Conservation (phyloP, 2,888 invertebrate genomes). For the Agrotis exclamationis region DNA sequence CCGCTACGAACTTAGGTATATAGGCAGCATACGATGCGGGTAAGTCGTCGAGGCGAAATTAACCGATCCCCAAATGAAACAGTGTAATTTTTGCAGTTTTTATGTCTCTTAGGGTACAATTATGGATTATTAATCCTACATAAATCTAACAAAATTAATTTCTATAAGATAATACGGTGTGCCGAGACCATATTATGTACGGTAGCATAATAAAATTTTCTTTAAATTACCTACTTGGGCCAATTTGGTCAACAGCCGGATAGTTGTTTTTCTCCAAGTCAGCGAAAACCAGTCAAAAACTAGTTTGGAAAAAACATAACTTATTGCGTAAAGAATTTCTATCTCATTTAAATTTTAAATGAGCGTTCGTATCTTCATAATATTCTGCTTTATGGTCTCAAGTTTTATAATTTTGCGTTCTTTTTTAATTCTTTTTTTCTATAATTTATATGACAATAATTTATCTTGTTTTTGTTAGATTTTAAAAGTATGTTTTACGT, state of each 20-base stretch:
- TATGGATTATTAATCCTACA: too few species aligned
- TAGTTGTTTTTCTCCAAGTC: neutral
- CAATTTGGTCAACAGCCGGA: neutral
- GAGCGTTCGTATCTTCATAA: slow-evolving; percentile 20
- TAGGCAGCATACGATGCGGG: too few species aligned
- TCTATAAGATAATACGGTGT: neutral
- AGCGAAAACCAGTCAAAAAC: slow-evolving; percentile 52
- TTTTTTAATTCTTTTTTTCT: slow-evolving; percentile 13
- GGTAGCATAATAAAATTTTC: neutral
- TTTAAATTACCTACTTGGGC: neutral
- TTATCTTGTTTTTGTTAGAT: neutral
- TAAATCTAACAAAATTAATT: too few species aligned
- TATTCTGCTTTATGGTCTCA: slow-evolving; percentile 19
- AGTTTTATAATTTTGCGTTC: slow-evolving; percentile 12
- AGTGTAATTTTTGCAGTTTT: too few species aligned
- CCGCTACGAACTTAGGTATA: too few species aligned
- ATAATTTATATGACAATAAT: neutral
- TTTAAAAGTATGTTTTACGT: neutral
- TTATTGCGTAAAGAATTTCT: slow-evolving; percentile 64
- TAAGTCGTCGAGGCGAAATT: too few species aligned
- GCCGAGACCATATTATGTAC: too few species aligned
- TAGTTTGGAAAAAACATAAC: slow-evolving; percentile 44
- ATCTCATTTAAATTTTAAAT: slow-evolving; percentile 54
- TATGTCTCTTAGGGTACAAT: too few species aligned
- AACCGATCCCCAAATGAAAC: too few species aligned